Conservation (phyloP, 2,113 vertebrate species). For the Solea solea region DNA sequence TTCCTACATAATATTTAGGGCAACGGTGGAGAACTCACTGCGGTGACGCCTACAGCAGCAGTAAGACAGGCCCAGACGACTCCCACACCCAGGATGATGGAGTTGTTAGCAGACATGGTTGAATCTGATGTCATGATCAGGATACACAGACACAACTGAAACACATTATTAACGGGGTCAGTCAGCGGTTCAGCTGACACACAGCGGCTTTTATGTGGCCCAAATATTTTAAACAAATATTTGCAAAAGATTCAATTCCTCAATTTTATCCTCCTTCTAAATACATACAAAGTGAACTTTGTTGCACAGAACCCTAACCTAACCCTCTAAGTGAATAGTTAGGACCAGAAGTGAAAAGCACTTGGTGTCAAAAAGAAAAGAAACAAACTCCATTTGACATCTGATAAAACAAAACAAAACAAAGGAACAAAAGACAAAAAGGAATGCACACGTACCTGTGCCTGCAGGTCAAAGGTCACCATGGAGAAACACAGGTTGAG, state of each 20-base stretch:
- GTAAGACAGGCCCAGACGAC: constrained; percentile 83
- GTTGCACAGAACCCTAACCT: too few species aligned
- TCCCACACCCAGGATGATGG: constrained; percentile 78
- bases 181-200: neutral
- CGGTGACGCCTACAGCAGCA: constrained; percentile 75
- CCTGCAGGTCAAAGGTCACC: constrained; percentile 90
- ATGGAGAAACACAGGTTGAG: constrained; percentile 88
- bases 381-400: neutral
- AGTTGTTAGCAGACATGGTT: constrained; percentile 62
- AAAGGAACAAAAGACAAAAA: neutral
- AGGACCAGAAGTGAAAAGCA: too few species aligned
- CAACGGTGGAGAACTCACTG: constrained; percentile 73
- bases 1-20: neutral
- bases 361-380: too few species aligned
- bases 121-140: constrained; percentile 77
- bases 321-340: too few species aligned
- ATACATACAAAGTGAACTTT: too few species aligned
- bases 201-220: neutral
- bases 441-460: constrained; percentile 80
- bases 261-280: too few species aligned
- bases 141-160: constrained; percentile 85
- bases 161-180: neutral
- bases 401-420: neutral
- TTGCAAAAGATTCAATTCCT: too few species aligned
- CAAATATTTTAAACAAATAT: too few species aligned